phyloP scores from a whole-genome alignment of 92 coral and sea anemone genomes.

The Micromussa lordhowensis region DNA sequence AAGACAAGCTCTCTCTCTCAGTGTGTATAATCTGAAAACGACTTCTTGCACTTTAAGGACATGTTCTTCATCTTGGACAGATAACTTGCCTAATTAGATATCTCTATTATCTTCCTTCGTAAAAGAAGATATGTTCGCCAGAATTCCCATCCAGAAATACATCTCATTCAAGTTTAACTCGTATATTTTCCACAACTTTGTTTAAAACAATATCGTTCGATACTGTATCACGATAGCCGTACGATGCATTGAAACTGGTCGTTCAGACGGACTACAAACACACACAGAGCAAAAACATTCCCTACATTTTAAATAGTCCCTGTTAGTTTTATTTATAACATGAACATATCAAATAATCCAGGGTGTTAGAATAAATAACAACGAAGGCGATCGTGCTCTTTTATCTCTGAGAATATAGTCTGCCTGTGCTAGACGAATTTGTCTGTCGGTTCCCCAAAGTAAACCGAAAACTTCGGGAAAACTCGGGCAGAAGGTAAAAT shows the following conservation, averaged over 20 bases:
- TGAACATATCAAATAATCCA: not conserved
- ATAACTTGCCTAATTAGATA: too few species aligned
- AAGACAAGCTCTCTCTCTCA: not conserved
- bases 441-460: not conserved
- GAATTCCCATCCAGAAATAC: not conserved
- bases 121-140: not conserved
- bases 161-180: not conserved
- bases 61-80: too few species aligned
- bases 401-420: not conserved
- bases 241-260: constrained; percentile 5
- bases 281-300: not conserved
- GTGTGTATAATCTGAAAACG: not conserved
- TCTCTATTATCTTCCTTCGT: not conserved
- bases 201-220: constrained; percentile 30
- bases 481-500: too few species aligned
- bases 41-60: not conserved
- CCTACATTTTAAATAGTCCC: not conserved
- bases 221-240: not conserved
- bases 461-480: not conserved
- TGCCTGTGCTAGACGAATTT: not conserved
- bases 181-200: not conserved
- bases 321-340: not conserved
- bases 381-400: not conserved
- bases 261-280: not conserved
- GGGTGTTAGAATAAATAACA: not conserved